These are phyloP conservation scores for Epinephelus lanceolatus DNA, from an alignment of 2,113 vertebrate species.

Conservation along the genomic window DNA sequence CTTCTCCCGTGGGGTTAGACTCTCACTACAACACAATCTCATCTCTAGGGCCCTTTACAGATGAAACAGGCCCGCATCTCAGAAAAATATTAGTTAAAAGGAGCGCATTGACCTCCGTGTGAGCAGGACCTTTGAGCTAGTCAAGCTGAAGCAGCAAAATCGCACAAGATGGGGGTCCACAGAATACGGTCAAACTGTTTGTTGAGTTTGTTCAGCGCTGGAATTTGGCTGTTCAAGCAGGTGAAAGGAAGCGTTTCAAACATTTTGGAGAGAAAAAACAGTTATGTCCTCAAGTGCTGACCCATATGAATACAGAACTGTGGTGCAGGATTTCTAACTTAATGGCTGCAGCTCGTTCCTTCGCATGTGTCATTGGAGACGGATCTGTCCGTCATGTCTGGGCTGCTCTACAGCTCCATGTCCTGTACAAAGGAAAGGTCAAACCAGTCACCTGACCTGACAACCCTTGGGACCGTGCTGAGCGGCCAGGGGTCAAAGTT, in stretches of 20 bases:
- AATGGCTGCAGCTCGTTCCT: constrained; percentile 1
- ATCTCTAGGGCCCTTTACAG: constrained; percentile 64
- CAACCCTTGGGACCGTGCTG: constrained; percentile 16
- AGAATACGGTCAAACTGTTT: constrained; percentile 39
- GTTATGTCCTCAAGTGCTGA: constrained; percentile 15
- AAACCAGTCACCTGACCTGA: constrained; percentile 52
- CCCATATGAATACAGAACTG: constrained; percentile 12
- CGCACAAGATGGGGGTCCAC: constrained; percentile 13
- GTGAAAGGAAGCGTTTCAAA: constrained; percentile 30
- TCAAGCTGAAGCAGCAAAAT: constrained; percentile 31
- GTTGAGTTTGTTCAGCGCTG: constrained; percentile 27
- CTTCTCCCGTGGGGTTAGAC: constrained; percentile 47
- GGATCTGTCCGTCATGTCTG: constrained; percentile 35
- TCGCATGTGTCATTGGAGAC: constrained; percentile 32
- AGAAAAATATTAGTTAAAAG: constrained; percentile 60
- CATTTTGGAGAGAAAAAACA: constrained; percentile 20
- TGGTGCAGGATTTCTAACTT: constrained; percentile 28
- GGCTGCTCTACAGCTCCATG: constrained; percentile 35
- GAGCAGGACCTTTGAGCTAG: constrained; percentile 45
- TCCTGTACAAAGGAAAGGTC: constrained; percentile 58
- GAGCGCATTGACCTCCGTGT: constrained; percentile 47
- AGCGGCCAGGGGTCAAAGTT: constrained; percentile 62
- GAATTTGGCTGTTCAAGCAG: constrained; percentile 9
- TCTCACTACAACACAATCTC: constrained; percentile 59
- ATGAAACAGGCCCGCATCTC: constrained; percentile 56